phyloP scores from a whole-genome alignment of 2,888 invertebrate genomes.

The Cactoblastis cactorum region DNA sequence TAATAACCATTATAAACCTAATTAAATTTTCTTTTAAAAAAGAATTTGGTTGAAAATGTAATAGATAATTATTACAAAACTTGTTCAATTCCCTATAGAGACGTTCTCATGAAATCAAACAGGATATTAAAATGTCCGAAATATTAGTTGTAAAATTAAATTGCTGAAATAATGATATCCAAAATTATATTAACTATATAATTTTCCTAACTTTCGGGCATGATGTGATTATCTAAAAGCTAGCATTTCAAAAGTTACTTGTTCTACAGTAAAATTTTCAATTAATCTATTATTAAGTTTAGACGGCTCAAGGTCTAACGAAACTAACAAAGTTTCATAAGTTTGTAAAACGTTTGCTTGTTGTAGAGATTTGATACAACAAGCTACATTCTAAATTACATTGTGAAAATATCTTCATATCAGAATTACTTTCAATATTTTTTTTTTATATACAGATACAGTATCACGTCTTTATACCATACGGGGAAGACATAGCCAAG shows the following conservation, averaged over 20 bases:
- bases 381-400: neutral
- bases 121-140: neutral
- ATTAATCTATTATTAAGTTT: slow-evolving; percentile 7
- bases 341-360: neutral
- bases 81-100: no score
- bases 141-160: neutral
- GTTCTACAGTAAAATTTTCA: neutral
- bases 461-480: no score
- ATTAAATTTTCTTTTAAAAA: no score
- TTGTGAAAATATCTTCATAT: no score
- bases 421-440: no score
- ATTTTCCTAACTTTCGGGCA: neutral
- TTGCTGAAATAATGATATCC: neutral
- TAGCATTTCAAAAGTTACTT: neutral
- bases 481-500: no score
- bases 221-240: neutral
- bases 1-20: no score
- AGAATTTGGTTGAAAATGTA: no score
- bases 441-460: no score
- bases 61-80: no score
- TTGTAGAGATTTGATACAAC: neutral
- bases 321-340: slow-evolving; percentile 1
- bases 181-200: no score
- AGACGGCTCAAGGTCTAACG: neutral
- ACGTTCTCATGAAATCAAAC: neutral